A percentile compares a stretch with the other conserved stretches of the same genome.
phyloP scores from a whole-genome alignment of 1,140 invertebrate genomes.

The Sesamia nonagrioides region DNA sequence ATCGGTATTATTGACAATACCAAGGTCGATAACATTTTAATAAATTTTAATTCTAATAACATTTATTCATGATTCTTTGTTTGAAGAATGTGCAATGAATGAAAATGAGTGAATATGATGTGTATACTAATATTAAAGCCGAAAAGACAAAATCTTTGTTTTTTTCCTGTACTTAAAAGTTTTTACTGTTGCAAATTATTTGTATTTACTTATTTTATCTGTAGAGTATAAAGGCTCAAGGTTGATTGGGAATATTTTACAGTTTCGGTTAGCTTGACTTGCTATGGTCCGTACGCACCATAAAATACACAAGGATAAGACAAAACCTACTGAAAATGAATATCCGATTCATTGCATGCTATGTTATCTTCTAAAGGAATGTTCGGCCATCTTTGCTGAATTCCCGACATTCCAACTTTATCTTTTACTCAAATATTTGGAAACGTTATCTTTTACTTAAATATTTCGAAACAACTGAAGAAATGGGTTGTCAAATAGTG shows the following conservation, averaged over 20 bases:
- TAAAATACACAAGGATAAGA: too few relatives aligned
- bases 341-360: not conserved
- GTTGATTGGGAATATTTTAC: too few relatives aligned
- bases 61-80: conserved; percentile 19
- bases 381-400: conserved; percentile 3
- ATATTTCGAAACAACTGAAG: conserved; percentile 2
- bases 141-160: too few relatives aligned
- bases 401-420: conserved; percentile 7
- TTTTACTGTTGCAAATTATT: too few relatives aligned
- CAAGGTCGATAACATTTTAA: conserved; percentile 31
- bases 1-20: not conserved
- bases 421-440: not conserved
- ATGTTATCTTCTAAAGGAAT: not conserved
- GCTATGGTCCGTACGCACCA: too few relatives aligned
- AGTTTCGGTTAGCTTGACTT: too few relatives aligned
- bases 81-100: conserved; percentile 20
- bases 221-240: too few relatives aligned
- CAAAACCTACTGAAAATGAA: not conserved
- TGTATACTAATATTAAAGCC: not conserved
- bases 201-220: too few relatives aligned
- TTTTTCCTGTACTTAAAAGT: too few relatives aligned
- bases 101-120: not conserved
- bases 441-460: not conserved
- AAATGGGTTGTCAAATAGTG: not conserved
- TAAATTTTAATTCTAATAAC: conserved; percentile 25